phyloP scores from a whole-genome alignment of 2,113 vertebrate species.

The Martes martes region DNA sequence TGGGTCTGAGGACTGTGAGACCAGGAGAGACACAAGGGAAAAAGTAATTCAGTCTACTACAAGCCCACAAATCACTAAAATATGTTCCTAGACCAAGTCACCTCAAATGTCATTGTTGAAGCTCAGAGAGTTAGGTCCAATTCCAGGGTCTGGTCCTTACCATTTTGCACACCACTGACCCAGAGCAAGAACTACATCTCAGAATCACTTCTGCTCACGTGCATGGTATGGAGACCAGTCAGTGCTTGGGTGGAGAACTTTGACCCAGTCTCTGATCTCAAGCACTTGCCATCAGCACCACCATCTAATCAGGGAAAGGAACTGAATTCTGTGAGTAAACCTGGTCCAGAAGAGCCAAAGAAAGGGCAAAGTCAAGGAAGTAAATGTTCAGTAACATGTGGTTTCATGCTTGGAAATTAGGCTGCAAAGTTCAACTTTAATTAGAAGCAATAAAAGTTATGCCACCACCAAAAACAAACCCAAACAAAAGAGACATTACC shows the following conservation, averaged over 20 bases:
- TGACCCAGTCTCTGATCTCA: neutral
- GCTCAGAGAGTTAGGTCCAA: neutral
- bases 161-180: neutral
- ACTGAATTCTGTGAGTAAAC: neutral
- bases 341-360: neutral
- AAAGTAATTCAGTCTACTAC: neutral
- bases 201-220: neutral
- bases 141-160: neutral
- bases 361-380: neutral
- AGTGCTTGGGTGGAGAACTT: neutral
- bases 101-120: neutral
- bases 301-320: neutral
- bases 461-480: neutral
- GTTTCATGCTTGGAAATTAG: constrained; percentile 39
- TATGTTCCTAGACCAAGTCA: neutral
- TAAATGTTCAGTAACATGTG: neutral
- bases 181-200: neutral
- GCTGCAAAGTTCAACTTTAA: constrained; percentile 19
- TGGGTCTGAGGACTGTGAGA: neutral
- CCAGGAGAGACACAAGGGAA: neutral
- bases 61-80: neutral
- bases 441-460: constrained; percentile 14
- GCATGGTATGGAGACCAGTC: neutral
- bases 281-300: neutral
- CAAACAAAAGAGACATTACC: neutral